Base-by-base conservation (phyloP, 2,888 invertebrate genomes). In the Notocelia uddmanniana region DNA sequence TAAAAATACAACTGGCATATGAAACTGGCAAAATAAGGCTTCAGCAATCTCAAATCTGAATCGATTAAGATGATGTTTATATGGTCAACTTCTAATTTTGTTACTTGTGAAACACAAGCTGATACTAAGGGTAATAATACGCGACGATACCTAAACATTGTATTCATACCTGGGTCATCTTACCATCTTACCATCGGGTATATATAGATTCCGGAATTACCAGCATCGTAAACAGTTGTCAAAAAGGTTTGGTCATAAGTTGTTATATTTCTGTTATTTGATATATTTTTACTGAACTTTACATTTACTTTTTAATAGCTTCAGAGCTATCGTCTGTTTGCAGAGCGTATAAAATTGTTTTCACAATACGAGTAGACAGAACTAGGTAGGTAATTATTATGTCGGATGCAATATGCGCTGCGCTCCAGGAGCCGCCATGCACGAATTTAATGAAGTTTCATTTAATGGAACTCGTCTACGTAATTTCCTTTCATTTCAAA, bases 1-100 rank as follows among this genome's bases (percentile, higher is more conserved):
- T 75, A 73, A 80, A 82, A 82, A 80, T 81, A 83, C 80, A 78
- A 79, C 80, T n/a, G 81, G 15, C 80, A 48, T 48, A 55, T 34
- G 63, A 48, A 63, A 55, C 21, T 13, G 52, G 60, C 45, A 60
- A 26, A 26, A 10, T n/a, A 6, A 45, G 15, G 45, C 45, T 45
- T 45, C 1, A 13, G 45, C 5, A 45, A n/a, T 41, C 5, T 15
- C 15, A 41, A 41, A 41, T 41, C 41, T 41, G 41, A 41, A 41
- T 15, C 41, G 3, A 5, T 41, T 15, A 41, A 0, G 5, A 37
- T 37, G 10, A 37, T 37, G 37, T 1, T 15, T 34, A n/a, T n/a
- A n/a, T n/a, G n/a, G n/a, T n/a, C n/a, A n/a, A n/a, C n/a, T n/a
- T n/a, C n/a, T n/a, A n/a, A n/a, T n/a, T n/a, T n/a, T n/a, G n/a